Evolutionary conservation across 1,140 invertebrate species (phyloP), one percentile per base, ranked within the genome.

Genomic region (Adoxophyes honmai): DNA sequence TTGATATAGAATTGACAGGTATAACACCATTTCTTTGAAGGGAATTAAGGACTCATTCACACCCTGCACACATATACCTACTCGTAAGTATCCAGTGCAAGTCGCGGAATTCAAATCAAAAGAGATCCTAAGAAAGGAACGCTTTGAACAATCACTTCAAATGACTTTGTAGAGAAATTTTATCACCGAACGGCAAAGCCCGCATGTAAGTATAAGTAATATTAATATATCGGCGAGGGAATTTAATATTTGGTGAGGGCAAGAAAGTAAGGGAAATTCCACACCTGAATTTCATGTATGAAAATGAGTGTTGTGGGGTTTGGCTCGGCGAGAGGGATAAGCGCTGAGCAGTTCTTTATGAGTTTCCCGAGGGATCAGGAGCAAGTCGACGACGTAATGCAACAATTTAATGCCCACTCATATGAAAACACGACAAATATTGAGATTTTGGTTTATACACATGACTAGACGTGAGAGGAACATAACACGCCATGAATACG

Each of bases 181-280:
- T 68, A 54, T 39, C 56, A 52, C 28, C 39, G 53, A 63, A 60
- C 52, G 53, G 39, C 55, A 62, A 68, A 70, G 67, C 72, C 65
- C 68, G 66, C 68, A 76, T 18, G 42, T 48, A 48, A 48, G 42
- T 48, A 48, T 33, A 48, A 48, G 42, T 48, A 80, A 75, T 77
- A 79, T 78, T 78, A 78, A 79, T 77, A 74, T 68, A 65, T 62
- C 56, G 59, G 60, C 62, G 58, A 60, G 57, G 68, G 73, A 82
- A 78, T 82, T 80, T 82, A 82, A 82, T 82, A 82, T 80, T 80
- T 75, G 66, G 56, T 62, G 67, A 70, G 64, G 69, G 67, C 64
- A 72, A 74, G 70, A 73, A 75, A 68, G 66, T 66, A 62, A 57
- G 16, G 59, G 62, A 68, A 72, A 74, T 82, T 77, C 67, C 66